These are phyloP conservation scores for Nannoperca australis DNA, from an alignment of 2,797 vertebrate species.

Conservation along the genomic window DNA sequence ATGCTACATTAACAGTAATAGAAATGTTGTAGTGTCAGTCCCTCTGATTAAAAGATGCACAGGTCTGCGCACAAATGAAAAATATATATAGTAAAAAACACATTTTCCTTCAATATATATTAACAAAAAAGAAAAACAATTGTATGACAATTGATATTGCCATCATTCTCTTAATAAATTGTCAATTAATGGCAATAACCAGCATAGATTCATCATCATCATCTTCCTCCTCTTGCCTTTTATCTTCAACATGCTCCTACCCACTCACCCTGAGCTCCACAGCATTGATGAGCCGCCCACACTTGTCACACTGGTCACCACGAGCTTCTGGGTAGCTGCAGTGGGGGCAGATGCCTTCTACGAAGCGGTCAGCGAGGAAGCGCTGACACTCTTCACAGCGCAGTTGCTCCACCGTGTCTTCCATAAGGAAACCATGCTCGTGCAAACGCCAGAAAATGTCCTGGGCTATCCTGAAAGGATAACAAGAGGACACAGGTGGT, in stretches of 20 bases:
- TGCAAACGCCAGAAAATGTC: constrained; percentile 93
- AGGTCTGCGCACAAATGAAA: not conserved
- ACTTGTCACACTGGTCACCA: constrained; percentile 97
- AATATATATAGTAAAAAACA: constrained; percentile 1
- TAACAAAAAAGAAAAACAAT: not conserved
- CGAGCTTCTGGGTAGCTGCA: constrained; percentile 93
- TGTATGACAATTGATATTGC: rapidly evolving
- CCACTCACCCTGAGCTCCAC: constrained; percentile 91
- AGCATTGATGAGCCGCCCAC: constrained; percentile 95
- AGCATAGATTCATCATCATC: not conserved
- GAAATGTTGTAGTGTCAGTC: not conserved
- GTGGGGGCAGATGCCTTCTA: constrained; percentile 93
- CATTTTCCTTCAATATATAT: constrained; percentile 7
- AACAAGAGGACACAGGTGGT: not conserved
- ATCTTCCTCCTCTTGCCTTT: not conserved
- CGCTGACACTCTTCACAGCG: constrained; percentile 90
- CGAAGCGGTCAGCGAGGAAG: constrained; percentile 96
- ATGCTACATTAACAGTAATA: not conserved
- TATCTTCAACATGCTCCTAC: constrained; percentile 5
- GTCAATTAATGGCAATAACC: not conserved
- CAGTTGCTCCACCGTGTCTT: constrained; percentile 93
- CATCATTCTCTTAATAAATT: not conserved
- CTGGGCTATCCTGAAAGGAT: constrained; percentile 91
- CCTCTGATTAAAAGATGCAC: not conserved
- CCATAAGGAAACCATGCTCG: constrained; percentile 85